A percentile compares a stretch with the other conserved stretches of the same genome.
These are phyloP conservation scores for Spodoptera litura DNA, from an alignment of 1,140 invertebrate species.

Conservation along the genomic window DNA sequence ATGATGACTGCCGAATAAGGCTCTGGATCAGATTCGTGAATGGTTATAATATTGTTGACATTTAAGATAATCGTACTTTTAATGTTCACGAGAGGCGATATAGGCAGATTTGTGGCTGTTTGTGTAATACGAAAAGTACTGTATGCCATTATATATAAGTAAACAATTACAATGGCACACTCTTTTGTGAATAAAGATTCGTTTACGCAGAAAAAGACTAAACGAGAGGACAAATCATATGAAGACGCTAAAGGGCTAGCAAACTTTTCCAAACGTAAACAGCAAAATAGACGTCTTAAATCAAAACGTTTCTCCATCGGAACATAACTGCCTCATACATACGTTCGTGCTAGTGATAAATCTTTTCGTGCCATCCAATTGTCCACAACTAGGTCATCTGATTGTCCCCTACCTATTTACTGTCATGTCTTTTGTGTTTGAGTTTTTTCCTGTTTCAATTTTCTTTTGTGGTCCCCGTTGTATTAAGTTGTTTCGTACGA, in stretches of 20 bases:
- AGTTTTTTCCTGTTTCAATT: constrained; percentile 76
- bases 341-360: constrained; percentile 67
- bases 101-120: not conserved
- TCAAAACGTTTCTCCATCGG: constrained; percentile 28
- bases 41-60: no score
- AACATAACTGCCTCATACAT: constrained; percentile 46
- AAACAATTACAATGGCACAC: not conserved
- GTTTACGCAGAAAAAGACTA: no score
- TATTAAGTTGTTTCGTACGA: constrained; percentile 67
- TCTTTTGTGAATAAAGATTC: not conserved
- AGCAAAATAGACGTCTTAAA: constrained; percentile 41
- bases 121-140: no score
- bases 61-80: no score
- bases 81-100: no score
- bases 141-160: not conserved
- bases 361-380: constrained; percentile 73
- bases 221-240: not conserved
- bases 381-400: constrained; percentile 76
- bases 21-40: no score
- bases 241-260: constrained; percentile 10
- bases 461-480: constrained; percentile 68
- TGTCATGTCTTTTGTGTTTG: constrained; percentile 64
- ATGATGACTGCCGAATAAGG: no score
- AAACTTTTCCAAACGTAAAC: constrained; percentile 27
- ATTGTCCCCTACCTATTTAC: constrained; percentile 75